Evolutionary conservation across 2,888 invertebrate genomes (phyloP).

Genomic region (Apamea epomidion): DNA sequence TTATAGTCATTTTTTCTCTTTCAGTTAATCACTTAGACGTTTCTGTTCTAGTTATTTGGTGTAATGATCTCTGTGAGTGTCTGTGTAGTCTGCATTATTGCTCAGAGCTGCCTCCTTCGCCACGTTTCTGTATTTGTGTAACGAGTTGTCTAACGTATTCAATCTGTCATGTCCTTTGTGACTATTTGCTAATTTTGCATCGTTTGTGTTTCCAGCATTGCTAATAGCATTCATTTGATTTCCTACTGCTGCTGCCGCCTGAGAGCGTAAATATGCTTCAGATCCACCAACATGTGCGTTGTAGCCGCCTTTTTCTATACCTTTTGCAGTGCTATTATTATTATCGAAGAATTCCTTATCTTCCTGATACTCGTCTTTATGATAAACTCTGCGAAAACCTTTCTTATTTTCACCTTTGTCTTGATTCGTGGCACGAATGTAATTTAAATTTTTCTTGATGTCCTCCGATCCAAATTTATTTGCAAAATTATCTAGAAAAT

Average conservation of each 20-base stretch:
- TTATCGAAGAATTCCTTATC: constrained; percentile 85
- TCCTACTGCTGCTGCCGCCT: constrained; percentile 72
- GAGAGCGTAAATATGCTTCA: constrained; percentile 75
- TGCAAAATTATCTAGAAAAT: constrained; percentile 80
- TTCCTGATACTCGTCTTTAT: constrained; percentile 86
- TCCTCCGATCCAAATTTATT: constrained; percentile 82
- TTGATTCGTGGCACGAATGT: constrained; percentile 72
- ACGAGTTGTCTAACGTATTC: constrained; percentile 69
- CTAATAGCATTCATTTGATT: constrained; percentile 69
- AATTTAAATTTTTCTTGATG: constrained; percentile 75
- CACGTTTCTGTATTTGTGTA: constrained; percentile 76
- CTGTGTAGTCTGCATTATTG: constrained; percentile 76
- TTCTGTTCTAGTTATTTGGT: constrained; percentile 31
- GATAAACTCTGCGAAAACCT: constrained; percentile 84
- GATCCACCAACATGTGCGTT: constrained; percentile 76
- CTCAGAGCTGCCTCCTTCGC: constrained; percentile 76
- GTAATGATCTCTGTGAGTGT: constrained; percentile 36
- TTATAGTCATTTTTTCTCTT: neutral
- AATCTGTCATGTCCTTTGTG: constrained; percentile 67
- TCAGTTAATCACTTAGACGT: constrained; percentile 4
- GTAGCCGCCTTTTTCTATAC: constrained; percentile 76
- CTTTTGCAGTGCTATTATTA: constrained; percentile 74
- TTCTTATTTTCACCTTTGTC: constrained; percentile 82
- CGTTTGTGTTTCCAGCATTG: constrained; percentile 68
- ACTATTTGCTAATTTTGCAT: constrained; percentile 69